These are phyloP conservation scores for Myiotriccus ornatus DNA, from an alignment of 2,797 vertebrate genomes.

Conservation along the genomic window DNA sequence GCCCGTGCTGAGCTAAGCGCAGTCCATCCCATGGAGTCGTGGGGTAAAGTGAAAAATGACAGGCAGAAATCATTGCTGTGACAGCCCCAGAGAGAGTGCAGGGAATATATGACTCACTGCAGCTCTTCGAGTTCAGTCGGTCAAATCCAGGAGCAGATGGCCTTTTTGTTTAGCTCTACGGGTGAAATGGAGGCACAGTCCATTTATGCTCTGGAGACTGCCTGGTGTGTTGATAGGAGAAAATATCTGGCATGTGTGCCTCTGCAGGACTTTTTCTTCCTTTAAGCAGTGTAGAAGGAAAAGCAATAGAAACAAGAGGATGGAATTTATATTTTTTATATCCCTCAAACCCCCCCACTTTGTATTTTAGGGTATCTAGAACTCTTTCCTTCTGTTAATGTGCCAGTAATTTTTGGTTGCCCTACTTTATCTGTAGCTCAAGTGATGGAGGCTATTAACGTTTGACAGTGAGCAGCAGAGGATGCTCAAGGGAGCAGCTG, in stretches of 20 bases:
- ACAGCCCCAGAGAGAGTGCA: not conserved
- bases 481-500: not conserved
- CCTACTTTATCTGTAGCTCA: not conserved
- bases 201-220: not conserved
- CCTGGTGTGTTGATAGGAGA: not conserved
- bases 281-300: not conserved
- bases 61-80: not conserved
- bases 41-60: not conserved
- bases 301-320: not conserved
- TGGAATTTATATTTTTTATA: not conserved
- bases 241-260: not conserved
- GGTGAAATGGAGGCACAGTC: not conserved
- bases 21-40: not conserved
- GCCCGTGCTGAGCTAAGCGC: not conserved
- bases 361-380: not conserved
- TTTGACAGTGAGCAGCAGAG: not conserved
- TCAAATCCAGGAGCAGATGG: not conserved
- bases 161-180: not conserved
- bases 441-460: not conserved
- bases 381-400: not conserved
- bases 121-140: not conserved
- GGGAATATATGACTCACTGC: not conserved
- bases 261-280: not conserved
- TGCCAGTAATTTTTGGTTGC: not conserved
- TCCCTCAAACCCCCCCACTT: fast-evolving